These are phyloP conservation scores for Synchiropus splendidus DNA, from an alignment of 2,113 vertebrate species.

Conservation along the genomic window DNA sequence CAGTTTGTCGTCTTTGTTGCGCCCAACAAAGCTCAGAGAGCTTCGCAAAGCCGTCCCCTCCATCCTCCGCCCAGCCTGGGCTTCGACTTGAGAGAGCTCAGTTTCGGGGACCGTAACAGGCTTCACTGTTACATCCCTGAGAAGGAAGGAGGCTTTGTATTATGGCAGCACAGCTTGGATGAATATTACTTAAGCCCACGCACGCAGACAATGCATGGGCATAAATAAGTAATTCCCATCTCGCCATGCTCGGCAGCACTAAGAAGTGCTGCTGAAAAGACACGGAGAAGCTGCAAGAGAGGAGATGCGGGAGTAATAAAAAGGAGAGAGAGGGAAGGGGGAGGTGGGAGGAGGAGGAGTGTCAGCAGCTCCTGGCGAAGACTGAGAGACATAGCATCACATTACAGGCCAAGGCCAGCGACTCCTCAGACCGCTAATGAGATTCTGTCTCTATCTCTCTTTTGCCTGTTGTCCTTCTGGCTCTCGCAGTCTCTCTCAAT, in stretches of 20 bases:
- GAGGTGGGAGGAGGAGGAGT: constrained; percentile 1
- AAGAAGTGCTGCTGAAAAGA: constrained; percentile 28
- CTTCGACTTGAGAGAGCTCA: constrained; percentile 19
- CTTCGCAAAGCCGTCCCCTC: constrained; percentile 8
- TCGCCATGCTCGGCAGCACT: constrained; percentile 28
- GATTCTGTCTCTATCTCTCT: constrained; percentile 26
- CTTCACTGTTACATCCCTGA: constrained; percentile 43
- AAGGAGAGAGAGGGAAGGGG: background rate
- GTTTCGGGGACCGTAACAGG: constrained; percentile 25
- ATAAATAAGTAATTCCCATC: constrained; percentile 56
- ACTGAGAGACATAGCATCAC: constrained; percentile 37
- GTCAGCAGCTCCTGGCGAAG: constrained; percentile 27
- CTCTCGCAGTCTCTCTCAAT: constrained; percentile 9
- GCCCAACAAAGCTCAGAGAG: constrained; percentile 22
- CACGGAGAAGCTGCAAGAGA: constrained; percentile 20
- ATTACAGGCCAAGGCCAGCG: constrained; percentile 45
- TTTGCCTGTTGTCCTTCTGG: constrained; percentile 5
- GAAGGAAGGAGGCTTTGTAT: constrained; percentile 45
- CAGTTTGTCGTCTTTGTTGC: constrained; percentile 18
- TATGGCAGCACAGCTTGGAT: constrained; percentile 40
- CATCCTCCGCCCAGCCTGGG: too few species aligned
- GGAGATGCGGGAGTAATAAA: background rate
- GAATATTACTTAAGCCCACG: constrained; percentile 59
- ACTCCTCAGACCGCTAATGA: constrained; percentile 49
- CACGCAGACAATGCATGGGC: constrained; percentile 46